A percentile compares a stretch with the other conserved stretches of the same genome.
Evolutionary conservation across 2,888 invertebrate genomes (phyloP).

Genomic region (Cyrtodaria siliqua): DNA sequence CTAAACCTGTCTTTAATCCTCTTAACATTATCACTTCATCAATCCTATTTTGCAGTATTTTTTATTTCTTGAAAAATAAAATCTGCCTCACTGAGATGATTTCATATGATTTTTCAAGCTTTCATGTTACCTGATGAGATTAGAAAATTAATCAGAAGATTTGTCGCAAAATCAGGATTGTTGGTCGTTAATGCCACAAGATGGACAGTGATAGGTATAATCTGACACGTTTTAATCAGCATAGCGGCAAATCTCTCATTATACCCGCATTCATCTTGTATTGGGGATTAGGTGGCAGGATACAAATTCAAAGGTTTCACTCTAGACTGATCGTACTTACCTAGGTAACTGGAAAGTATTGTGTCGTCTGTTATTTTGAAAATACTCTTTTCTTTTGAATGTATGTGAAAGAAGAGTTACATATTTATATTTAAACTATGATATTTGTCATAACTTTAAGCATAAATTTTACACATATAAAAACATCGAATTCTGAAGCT

Average conservation of each 20-base stretch:
- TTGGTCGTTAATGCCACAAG: constrained; percentile 40
- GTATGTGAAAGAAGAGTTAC: too few species aligned
- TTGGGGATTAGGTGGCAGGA: constrained; percentile 45
- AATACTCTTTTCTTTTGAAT: too few species aligned
- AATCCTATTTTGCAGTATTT: constrained; percentile 57
- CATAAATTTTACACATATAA: too few species aligned
- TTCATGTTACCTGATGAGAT: constrained; percentile 63
- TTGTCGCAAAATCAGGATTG: constrained; percentile 43
- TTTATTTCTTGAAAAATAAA: constrained; percentile 19
- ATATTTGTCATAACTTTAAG: too few species aligned
- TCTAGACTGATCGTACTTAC: too few species aligned
- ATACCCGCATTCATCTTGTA: constrained; percentile 57
- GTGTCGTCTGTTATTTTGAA: too few species aligned
- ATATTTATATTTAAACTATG: too few species aligned
- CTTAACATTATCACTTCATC: constrained; percentile 47
- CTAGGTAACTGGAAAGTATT: too few species aligned
- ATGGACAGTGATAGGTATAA: constrained; percentile 63
- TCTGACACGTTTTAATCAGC: constrained; percentile 54
- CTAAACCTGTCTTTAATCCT: constrained; percentile 25
- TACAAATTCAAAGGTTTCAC: too few species aligned
- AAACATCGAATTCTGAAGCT: too few species aligned
- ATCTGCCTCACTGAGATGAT: constrained; percentile 49
- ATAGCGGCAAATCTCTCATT: constrained; percentile 52
- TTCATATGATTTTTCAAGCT: constrained; percentile 59
- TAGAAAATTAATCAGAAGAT: constrained; percentile 50